phyloP scores from a whole-genome alignment of 1,140 invertebrate species.

The Bombus turneri region DNA sequence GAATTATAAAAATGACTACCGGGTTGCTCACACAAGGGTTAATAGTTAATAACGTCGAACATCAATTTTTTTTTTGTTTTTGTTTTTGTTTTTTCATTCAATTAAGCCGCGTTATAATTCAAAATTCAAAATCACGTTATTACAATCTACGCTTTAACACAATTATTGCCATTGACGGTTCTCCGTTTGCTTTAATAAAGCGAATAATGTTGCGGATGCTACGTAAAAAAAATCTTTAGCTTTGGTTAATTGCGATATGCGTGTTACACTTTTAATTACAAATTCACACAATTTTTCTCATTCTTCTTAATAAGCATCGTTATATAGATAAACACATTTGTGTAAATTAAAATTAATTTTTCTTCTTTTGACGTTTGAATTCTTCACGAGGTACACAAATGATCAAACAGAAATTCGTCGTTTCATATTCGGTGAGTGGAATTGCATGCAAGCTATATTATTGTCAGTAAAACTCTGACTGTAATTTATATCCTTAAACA shows the following conservation, averaged over 20 bases:
- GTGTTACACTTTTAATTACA: not conserved
- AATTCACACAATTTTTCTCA: not conserved
- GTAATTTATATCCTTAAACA: not conserved
- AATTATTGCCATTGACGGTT: slow-evolving; percentile 4
- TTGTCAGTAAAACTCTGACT: slow-evolving; percentile 59
- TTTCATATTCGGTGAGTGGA: slow-evolving; percentile 25
- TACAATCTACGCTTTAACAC: not conserved
- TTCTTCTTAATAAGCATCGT: not conserved
- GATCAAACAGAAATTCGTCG: slow-evolving; percentile 16
- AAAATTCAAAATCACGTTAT: not conserved
- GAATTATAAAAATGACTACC: not conserved
- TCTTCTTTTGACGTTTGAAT: no score
- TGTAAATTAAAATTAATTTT: not conserved
- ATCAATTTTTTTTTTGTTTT: no score
- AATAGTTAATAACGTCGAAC: not conserved
- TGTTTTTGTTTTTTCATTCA: not conserved
- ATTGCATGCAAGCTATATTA: slow-evolving; percentile 45
- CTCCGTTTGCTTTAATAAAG: not conserved
- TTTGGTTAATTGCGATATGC: not conserved
- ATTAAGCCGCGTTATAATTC: not conserved
- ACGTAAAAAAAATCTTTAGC: not conserved
- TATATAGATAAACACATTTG: not conserved
- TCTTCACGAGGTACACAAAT: no score
- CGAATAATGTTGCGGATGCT: not conserved
- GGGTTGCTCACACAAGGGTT: not conserved